These are phyloP conservation scores for Ectropis crepuscularia DNA, from an alignment of 2,888 invertebrate species.

Conservation along the genomic window DNA sequence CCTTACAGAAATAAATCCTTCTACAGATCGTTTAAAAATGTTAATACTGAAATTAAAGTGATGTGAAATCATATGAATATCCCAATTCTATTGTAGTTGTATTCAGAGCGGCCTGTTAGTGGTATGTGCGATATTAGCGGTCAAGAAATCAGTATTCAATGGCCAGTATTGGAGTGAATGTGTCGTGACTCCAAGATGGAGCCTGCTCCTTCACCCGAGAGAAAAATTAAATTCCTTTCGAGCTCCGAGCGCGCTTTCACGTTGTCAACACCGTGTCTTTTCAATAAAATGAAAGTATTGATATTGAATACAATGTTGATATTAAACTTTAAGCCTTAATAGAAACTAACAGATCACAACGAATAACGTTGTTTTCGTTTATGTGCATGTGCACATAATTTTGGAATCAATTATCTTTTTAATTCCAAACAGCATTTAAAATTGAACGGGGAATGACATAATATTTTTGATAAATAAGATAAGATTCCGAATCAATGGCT, in stretches of 20 bases:
- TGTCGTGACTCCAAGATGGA: conserved; percentile 51
- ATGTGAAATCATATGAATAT: background rate
- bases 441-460: too few species aligned
- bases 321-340: too few species aligned
- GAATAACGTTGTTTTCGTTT: too few species aligned
- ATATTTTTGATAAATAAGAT: too few species aligned
- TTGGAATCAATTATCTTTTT: too few species aligned
- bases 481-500: too few species aligned
- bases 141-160: conserved; percentile 66
- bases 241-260: conserved; percentile 50
- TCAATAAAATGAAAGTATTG: conserved; percentile 27
- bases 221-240: conserved; percentile 74
- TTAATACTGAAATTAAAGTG: too few species aligned
- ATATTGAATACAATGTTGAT: background rate
- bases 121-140: conserved; percentile 39
- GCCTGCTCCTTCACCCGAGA: conserved; percentile 47
- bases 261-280: conserved; percentile 34
- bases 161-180: conserved; percentile 61
- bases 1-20: too few species aligned
- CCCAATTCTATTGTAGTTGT: conserved; percentile 2
- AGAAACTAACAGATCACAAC: too few species aligned
- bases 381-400: too few species aligned
- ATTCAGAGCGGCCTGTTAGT: conserved; percentile 8
- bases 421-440: too few species aligned
- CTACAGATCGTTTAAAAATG: background rate